phyloP scores from a whole-genome alignment of 2,797 vertebrate genomes.

The Chelmon rostratus region DNA sequence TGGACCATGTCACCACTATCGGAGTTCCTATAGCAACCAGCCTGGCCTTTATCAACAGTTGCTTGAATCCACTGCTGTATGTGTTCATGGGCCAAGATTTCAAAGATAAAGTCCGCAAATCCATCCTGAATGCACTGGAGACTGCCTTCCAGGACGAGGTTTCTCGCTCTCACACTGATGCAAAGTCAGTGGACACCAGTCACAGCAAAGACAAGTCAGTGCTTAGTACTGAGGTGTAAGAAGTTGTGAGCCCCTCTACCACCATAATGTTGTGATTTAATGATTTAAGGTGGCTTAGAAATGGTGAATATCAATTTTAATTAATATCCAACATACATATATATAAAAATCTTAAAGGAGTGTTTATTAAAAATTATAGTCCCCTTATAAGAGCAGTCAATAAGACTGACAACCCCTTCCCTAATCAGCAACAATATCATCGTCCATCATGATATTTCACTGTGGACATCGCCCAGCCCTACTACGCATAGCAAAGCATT shows the following conservation, averaged over 20 bases:
- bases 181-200: constrained; percentile 77
- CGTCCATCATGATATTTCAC: too few species aligned
- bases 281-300: too few species aligned
- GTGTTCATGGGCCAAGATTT: constrained; percentile 88
- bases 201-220: constrained; percentile 81
- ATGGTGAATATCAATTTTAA: too few species aligned
- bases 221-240: constrained; percentile 79
- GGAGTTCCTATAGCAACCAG: constrained; percentile 81
- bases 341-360: too few species aligned
- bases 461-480: too few species aligned
- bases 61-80: constrained; percentile 87
- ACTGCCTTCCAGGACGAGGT: constrained; percentile 86
- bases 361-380: too few species aligned
- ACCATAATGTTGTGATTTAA: too few species aligned
- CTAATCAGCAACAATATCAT: too few species aligned
- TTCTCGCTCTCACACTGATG: constrained; percentile 79
- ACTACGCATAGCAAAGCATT: too few species aligned
- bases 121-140: constrained; percentile 85
- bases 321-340: too few species aligned
- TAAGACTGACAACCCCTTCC: too few species aligned
- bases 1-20: constrained; percentile 66
- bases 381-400: too few species aligned
- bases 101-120: constrained; percentile 84
- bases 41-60: constrained; percentile 86
- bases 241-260: constrained; percentile 11